phyloP scores from a whole-genome alignment of 2,888 invertebrate species.

The Busseola fusca region DNA sequence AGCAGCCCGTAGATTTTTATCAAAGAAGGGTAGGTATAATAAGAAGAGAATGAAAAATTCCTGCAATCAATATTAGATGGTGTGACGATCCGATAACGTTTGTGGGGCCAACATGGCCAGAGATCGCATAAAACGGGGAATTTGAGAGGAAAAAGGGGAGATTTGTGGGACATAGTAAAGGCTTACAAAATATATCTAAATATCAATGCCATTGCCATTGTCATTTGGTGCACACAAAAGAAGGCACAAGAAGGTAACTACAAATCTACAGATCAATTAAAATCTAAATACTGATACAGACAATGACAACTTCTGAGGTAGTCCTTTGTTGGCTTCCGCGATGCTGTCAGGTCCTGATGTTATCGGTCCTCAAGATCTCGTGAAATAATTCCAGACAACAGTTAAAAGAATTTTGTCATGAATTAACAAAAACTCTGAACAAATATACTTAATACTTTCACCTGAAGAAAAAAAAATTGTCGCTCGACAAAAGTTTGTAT shows the following conservation, averaged over 20 bases:
- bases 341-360: neutral
- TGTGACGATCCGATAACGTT: neutral
- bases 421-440: neutral
- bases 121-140: neutral
- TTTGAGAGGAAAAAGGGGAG: neutral
- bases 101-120: neutral
- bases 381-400: neutral
- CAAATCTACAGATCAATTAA: neutral
- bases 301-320: neutral
- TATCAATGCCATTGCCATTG: too few relatives aligned
- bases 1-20: slow-evolving; percentile 19
- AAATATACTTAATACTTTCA: neutral
- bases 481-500: neutral
- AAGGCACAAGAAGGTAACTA: too few relatives aligned
- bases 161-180: neutral
- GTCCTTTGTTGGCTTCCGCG: neutral
- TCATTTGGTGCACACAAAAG: too few relatives aligned
- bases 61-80: neutral
- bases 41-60: neutral
- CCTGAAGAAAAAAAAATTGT: neutral
- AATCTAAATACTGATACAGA: too few relatives aligned
- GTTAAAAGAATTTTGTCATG: neutral
- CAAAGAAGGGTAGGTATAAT: neutral
- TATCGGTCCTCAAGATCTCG: too few relatives aligned
- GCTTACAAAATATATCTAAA: too few relatives aligned